phyloP scores from a whole-genome alignment of 2,888 invertebrate genomes.

The Schrankia costaestrigalis region DNA sequence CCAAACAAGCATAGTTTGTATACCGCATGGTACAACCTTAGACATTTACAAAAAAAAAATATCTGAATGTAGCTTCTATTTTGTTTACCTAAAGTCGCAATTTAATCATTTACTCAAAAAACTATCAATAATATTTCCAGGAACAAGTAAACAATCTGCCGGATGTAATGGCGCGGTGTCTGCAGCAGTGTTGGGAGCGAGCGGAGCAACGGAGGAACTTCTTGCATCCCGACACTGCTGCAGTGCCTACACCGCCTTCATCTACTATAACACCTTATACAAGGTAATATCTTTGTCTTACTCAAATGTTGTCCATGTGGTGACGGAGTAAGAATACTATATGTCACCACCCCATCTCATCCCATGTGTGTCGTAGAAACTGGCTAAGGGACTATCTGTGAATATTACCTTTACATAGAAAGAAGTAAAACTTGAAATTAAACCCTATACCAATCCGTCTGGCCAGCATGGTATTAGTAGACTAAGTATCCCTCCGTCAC shows the following conservation, averaged over 20 bases:
- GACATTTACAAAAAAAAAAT: no score
- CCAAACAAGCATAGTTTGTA: no score
- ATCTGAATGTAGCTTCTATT: no score
- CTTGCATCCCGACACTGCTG: conserved; percentile 93
- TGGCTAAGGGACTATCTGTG: no score
- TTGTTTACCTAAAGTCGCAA: neutral
- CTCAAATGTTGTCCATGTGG: neutral
- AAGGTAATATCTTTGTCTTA: conserved; percentile 56
- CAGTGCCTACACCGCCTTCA: conserved; percentile 78
- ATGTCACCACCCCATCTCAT: no score
- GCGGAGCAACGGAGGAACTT: conserved; percentile 91
- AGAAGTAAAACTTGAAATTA: no score
- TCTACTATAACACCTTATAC: conserved; percentile 81
- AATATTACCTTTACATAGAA: no score
- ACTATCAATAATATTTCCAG: conserved; percentile 47
- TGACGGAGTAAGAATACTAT: neutral
- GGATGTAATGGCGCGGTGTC: conserved; percentile 88
- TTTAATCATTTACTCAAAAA: neutral
- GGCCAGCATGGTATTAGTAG: no score
- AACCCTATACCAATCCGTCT: no score
- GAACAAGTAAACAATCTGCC: conserved; percentile 93
- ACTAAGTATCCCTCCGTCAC: no score
- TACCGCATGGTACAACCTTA: no score
- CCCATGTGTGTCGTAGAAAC: no score
- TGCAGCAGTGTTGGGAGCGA: conserved; percentile 89